Conservation (phyloP, 2,888 invertebrate genomes). For the Zaprionus lineosus region DNA sequence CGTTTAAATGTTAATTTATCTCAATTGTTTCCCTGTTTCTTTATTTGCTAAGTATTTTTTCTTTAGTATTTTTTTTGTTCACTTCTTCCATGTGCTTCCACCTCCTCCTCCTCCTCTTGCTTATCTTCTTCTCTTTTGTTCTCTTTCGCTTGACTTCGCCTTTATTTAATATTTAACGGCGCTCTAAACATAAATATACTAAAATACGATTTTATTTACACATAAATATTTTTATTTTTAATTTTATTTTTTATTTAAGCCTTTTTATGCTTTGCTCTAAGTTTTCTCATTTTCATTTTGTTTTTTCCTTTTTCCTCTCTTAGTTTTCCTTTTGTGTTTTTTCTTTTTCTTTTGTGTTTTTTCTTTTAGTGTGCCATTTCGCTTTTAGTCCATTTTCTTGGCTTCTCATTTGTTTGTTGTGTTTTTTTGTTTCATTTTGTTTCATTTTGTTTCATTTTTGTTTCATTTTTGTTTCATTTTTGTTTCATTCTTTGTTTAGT, state of each 20-base stretch:
- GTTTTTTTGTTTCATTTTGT: slow-evolving; percentile 29
- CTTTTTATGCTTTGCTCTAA: slow-evolving; percentile 6
- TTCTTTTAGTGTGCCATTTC: slow-evolving; percentile 48
- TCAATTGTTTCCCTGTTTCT: slow-evolving; percentile 80
- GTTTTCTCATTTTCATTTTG: slow-evolving; percentile 13
- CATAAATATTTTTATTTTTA: slow-evolving; percentile 53
- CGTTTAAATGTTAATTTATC: slow-evolving; percentile 76
- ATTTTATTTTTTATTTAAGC: slow-evolving; percentile 2
- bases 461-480: slow-evolving; percentile 24
- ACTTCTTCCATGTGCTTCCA: slow-evolving; percentile 5
- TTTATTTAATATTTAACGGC: slow-evolving; percentile 55
- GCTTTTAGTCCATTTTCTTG: slow-evolving; percentile 26
- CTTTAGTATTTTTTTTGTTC: slow-evolving; percentile 19
- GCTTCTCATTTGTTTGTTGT: slow-evolving; percentile 13
- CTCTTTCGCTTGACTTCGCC: slow-evolving; percentile 41
- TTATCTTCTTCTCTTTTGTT: slow-evolving; percentile 19
- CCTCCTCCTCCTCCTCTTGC: too few species aligned
- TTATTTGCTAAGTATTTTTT: slow-evolving; percentile 73
- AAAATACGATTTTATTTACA: slow-evolving; percentile 69
- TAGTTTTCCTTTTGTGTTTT: slow-evolving; percentile 27
- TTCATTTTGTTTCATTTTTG: slow-evolving; percentile 30
- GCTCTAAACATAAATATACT: slow-evolving; percentile 74
- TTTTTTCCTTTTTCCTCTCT: slow-evolving; percentile 38
- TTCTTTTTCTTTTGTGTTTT: slow-evolving; percentile 23
- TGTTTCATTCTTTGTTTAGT: slow-evolving; percentile 31